Percentiles rank a stretch among this genome's conserved stretches.
phyloP scores from a whole-genome alignment of 2,888 invertebrate genomes.

The Eurytoma adleriae region DNA sequence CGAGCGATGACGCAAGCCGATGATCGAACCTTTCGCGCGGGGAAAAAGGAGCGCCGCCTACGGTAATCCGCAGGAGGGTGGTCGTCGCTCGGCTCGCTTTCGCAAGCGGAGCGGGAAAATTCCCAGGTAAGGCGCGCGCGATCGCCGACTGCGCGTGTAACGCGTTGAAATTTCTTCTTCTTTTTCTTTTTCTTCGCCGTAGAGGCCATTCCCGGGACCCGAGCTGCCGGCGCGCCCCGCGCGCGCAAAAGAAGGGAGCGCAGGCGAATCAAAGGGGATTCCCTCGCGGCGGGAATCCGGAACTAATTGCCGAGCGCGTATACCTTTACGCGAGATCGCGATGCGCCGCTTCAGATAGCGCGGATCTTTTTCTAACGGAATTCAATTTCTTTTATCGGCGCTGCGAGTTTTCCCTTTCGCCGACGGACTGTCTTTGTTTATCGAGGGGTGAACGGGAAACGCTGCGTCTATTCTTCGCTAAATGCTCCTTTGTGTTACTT shows the following conservation, averaged over 20 bases:
- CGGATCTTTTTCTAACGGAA: too few relatives aligned
- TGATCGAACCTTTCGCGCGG: background rate
- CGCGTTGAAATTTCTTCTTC: background rate
- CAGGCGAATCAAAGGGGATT: conserved; percentile 59
- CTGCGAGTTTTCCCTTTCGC: too few relatives aligned
- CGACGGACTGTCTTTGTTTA: too few relatives aligned
- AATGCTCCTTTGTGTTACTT: too few relatives aligned
- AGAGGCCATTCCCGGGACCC: background rate
- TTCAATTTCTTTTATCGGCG: too few relatives aligned
- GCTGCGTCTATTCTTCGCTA: too few relatives aligned
- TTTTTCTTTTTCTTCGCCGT: conserved; percentile 6
- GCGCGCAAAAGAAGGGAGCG: background rate
- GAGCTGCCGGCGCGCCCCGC: background rate
- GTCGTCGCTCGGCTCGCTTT: conserved; percentile 15
- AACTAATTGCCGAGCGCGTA: conserved; percentile 57
- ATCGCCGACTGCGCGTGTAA: background rate
- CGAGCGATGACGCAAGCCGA: conserved; percentile 28
- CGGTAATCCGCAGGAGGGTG: conserved; percentile 50
- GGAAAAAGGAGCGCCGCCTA: background rate
- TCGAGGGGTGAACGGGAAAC: too few relatives aligned
- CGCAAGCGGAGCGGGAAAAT: background rate
- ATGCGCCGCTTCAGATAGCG: background rate
- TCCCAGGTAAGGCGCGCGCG: background rate
- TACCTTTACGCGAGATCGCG: background rate
- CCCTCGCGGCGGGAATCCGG: conserved; percentile 56